Percentiles rank a stretch among this genome's conserved stretches.
phyloP scores from a whole-genome alignment of 2,888 invertebrate species.

The Ectropis crepuscularia region DNA sequence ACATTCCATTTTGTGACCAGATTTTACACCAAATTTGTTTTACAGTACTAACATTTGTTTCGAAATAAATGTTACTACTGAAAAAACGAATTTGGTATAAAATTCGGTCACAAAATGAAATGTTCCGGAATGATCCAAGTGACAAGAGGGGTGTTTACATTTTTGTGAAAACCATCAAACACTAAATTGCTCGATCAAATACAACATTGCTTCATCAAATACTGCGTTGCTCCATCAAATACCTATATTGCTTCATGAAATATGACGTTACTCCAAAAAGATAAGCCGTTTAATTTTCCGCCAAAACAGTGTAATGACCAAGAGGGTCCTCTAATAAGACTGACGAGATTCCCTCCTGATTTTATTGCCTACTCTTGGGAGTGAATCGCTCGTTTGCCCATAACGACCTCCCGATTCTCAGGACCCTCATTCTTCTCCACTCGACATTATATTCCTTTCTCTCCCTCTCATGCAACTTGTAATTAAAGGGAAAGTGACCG shows the following conservation, averaged over 20 bases:
- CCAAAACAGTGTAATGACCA: constrained; percentile 67
- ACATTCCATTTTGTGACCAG: too few relatives aligned
- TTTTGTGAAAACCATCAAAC: too few relatives aligned
- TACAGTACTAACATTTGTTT: too few relatives aligned
- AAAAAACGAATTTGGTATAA: too few relatives aligned
- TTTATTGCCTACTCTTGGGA: constrained; percentile 67
- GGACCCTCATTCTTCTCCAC: neutral
- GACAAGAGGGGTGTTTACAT: too few relatives aligned
- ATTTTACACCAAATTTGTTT: too few relatives aligned
- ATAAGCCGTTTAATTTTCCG: constrained; percentile 67
- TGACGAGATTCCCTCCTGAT: constrained; percentile 65
- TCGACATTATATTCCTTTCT: neutral
- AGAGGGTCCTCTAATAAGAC: constrained; percentile 64
- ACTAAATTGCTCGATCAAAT: too few relatives aligned
- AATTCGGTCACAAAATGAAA: too few relatives aligned
- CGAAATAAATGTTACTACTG: too few relatives aligned
- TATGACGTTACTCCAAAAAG: constrained; percentile 44
- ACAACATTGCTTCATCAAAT: too few relatives aligned
- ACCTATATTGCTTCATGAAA: constrained; percentile 4
- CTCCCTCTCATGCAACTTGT: neutral
- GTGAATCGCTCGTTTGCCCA: constrained; percentile 68
- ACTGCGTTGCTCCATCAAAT: neutral
- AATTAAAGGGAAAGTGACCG: neutral
- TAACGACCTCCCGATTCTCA: constrained; percentile 66
- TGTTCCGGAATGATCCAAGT: too few relatives aligned